Percentiles rank a stretch among this genome's conserved stretches.
Evolutionary conservation across 2,888 invertebrate species (phyloP).

Genomic region (Pristionchus mayeri): DNA sequence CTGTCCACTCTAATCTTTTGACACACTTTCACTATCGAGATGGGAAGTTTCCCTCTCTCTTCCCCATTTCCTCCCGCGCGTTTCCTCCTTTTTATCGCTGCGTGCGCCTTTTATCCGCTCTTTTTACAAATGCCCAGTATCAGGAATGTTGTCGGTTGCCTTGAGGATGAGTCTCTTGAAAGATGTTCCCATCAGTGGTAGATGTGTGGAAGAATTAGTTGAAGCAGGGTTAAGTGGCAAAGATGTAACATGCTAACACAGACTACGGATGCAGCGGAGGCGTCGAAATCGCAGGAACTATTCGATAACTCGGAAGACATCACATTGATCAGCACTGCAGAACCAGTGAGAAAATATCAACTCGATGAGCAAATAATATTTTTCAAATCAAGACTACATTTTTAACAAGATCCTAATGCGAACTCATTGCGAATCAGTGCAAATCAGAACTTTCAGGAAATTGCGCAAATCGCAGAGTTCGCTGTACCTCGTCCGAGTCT

Average conservation of each 20-base stretch:
- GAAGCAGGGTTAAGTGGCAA: too few species aligned
- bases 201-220: not conserved
- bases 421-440: too few species aligned
- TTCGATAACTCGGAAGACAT: constrained; percentile 43
- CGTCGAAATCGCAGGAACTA: constrained; percentile 12
- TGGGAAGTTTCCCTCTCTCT: not conserved
- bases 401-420: too few species aligned
- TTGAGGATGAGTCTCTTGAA: too few species aligned
- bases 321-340: not conserved
- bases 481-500: constrained; percentile 29
- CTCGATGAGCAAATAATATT: too few species aligned
- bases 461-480: not conserved
- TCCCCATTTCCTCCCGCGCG: not conserved
- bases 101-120: not conserved
- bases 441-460: not conserved
- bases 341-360: not conserved
- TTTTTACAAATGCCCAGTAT: not conserved
- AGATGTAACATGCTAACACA: not conserved
- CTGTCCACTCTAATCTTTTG: constrained; percentile 44
- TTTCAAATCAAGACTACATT: too few species aligned
- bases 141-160: too few species aligned
- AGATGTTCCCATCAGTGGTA: too few species aligned
- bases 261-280: not conserved
- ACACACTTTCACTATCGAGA: constrained; percentile 45
- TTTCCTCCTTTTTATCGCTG: not conserved